Evolutionary conservation across 1,140 invertebrate genomes (phyloP).

Genomic region (Orius laevigatus): DNA sequence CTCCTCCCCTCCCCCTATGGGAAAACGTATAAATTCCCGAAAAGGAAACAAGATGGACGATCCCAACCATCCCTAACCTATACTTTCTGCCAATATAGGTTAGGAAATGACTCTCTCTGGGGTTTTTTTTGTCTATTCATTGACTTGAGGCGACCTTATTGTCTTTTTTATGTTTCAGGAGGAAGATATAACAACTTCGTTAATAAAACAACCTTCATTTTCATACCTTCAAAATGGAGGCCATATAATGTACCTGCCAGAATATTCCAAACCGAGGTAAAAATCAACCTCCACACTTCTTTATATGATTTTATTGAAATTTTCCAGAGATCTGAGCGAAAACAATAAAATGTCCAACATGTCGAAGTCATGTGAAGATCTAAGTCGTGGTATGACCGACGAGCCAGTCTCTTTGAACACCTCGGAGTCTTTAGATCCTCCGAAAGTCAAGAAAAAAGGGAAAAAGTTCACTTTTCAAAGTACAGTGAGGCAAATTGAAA

Average conservation of each 20-base stretch:
- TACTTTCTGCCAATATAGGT: too few relatives aligned
- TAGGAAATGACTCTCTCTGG: too few relatives aligned
- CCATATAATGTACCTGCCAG: constrained; percentile 65
- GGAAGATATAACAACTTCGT: constrained; percentile 23
- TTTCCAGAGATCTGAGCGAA: neutral
- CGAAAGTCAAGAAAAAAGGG: constrained; percentile 14
- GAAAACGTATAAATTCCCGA: too few relatives aligned
- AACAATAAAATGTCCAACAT: constrained; percentile 3
- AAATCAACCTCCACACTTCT: constrained; percentile 5
- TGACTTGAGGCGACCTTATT: too few relatives aligned
- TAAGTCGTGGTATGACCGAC: constrained; percentile 15
- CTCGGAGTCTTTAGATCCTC: constrained; percentile 1
- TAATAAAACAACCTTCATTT: constrained; percentile 31
- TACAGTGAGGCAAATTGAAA: constrained; percentile 58
- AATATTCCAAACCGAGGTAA: constrained; percentile 27
- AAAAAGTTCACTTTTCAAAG: constrained; percentile 63
- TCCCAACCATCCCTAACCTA: too few relatives aligned
- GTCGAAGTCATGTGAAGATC: constrained; percentile 22
- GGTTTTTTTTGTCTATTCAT: too few relatives aligned
- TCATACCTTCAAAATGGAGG: constrained; percentile 36
- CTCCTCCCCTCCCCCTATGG: neutral
- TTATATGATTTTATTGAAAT: neutral
- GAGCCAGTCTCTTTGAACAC: neutral
- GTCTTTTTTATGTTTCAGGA: constrained; percentile 17
- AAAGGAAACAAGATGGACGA: too few relatives aligned